Base-by-base conservation (phyloP, 2,888 invertebrate species). In the Xestia rhomboidea region DNA sequence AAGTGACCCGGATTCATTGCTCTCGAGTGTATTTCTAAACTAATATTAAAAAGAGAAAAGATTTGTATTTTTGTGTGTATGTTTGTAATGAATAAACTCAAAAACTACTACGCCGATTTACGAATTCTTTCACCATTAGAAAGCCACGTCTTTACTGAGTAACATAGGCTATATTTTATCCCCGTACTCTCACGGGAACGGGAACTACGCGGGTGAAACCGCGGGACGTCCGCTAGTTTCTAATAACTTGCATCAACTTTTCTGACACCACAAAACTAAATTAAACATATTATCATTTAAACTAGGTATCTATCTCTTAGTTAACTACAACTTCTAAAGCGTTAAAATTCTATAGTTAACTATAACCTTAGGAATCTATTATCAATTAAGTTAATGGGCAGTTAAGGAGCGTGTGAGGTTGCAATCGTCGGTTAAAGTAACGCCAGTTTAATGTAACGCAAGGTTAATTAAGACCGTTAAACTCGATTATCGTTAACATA, bases 391-490 rank as follows among this genome's bases (percentile, higher is more conserved):
- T 68, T 77, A 89, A 87, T 76, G 76, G 82, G 41, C 75, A 80
- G 68, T 89, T 76, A 84, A 62, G 62, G 60, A 89, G 63, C 80
- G 82, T 88, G 85, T 89, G 89, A 89, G 83, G 82, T 70, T 79
- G 54, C 72, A 80, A 82, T 73, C 74, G 60, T 68, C 66, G 71
- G 79, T 83, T 84, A 87, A 85, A 82, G 75, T 68, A 81, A 88
- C 86, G 74, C 73, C 44, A 68, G 79, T 88, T 87, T 88, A 82
- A 78, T 82, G 74, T 67, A 77, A 84, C 81, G 21, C 71, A 27
- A 41, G 81, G 84, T 88, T 89, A 89, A 89, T 89, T 88, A 89
- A 89, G 75, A 78, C 80, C 77, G 78, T 83, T 81, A 62, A 83
- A 79, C 57, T 79, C 79, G 83, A 88, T 82, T 87, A 84, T 79